These are phyloP conservation scores for Encarsia formosa DNA, from an alignment of 2,888 invertebrate species.

Conservation along the genomic window DNA sequence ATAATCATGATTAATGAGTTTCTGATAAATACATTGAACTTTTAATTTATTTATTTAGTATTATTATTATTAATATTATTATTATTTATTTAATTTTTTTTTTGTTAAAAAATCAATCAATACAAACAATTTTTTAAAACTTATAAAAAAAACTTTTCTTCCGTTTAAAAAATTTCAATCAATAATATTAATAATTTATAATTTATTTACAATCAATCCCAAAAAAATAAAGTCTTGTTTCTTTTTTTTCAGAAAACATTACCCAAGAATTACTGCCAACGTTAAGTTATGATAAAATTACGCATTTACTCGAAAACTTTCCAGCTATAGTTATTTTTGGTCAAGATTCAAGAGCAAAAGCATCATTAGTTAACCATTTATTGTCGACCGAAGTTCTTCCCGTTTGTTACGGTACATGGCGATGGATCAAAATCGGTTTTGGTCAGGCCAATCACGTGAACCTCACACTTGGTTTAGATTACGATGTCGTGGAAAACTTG, in stretches of 20 bases:
- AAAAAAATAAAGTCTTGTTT: not conserved
- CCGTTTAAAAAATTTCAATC: too few species aligned
- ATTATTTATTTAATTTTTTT: conserved; percentile 12
- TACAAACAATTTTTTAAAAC: not conserved
- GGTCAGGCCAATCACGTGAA: conserved; percentile 59
- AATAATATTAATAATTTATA: not conserved
- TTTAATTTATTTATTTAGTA: conserved; percentile 13
- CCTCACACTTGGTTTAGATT: conserved; percentile 63
- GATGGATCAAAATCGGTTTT: conserved; percentile 66
- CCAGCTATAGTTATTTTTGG: conserved; percentile 73
- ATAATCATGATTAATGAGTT: conserved; percentile 24
- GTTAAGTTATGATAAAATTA: conserved; percentile 38
- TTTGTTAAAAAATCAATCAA: conserved; percentile 2
- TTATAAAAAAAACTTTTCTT: not conserved
- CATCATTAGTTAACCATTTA: conserved; percentile 68
- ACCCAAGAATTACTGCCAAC: conserved; percentile 42
- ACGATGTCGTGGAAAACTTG: conserved; percentile 69
- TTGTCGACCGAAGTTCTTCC: conserved; percentile 67
- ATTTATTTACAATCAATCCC: not conserved
- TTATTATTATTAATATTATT: too few species aligned
- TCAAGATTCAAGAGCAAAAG: conserved; percentile 65
- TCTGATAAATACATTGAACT: conserved; percentile 19
- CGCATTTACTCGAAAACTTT: conserved; percentile 51
- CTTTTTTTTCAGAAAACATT: conserved; percentile 44
- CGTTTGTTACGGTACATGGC: conserved; percentile 57